These are phyloP conservation scores for Zaprionus obscuricornis DNA, from an alignment of 2,888 invertebrate species.

Conservation along the genomic window DNA sequence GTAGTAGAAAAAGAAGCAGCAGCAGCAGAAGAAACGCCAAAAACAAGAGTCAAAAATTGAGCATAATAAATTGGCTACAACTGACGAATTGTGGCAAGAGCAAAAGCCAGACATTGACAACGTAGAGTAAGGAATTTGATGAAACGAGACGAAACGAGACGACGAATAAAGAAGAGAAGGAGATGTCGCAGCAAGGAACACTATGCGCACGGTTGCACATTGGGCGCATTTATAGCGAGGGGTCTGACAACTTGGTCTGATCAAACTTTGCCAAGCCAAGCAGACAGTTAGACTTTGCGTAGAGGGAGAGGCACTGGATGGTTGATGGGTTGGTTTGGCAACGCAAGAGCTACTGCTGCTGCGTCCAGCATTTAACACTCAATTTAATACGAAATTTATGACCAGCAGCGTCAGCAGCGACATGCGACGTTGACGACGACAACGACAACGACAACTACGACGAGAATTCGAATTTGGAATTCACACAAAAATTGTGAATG, in stretches of 20 bases:
- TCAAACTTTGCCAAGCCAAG: too few species aligned
- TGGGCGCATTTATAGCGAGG: constrained; percentile 43
- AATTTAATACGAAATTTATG: constrained; percentile 78
- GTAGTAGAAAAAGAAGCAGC: not conserved
- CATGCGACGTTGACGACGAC: too few species aligned
- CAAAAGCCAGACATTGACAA: constrained; percentile 7
- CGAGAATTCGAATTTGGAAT: not conserved
- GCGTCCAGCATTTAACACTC: constrained; percentile 76
- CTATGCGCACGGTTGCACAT: constrained; percentile 68
- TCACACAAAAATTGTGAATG: constrained; percentile 7
- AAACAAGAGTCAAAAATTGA: constrained; percentile 45
- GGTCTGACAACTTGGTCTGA: constrained; percentile 12
- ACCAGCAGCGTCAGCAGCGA: constrained; percentile 63
- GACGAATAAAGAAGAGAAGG: not conserved
- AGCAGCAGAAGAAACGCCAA: constrained; percentile 3
- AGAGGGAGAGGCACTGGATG: constrained; percentile 5
- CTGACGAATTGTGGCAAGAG: constrained; percentile 61
- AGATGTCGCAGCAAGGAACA: constrained; percentile 38
- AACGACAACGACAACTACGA: too few species aligned
- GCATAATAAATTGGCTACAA: constrained; percentile 72
- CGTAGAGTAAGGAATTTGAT: not conserved
- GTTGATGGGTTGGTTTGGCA: not conserved
- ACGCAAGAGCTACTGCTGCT: constrained; percentile 25
- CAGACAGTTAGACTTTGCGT: not conserved
- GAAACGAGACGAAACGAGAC: not conserved